These are phyloP conservation scores for Mellilla xanthometata DNA, from an alignment of 2,888 invertebrate species.

Conservation along the genomic window DNA sequence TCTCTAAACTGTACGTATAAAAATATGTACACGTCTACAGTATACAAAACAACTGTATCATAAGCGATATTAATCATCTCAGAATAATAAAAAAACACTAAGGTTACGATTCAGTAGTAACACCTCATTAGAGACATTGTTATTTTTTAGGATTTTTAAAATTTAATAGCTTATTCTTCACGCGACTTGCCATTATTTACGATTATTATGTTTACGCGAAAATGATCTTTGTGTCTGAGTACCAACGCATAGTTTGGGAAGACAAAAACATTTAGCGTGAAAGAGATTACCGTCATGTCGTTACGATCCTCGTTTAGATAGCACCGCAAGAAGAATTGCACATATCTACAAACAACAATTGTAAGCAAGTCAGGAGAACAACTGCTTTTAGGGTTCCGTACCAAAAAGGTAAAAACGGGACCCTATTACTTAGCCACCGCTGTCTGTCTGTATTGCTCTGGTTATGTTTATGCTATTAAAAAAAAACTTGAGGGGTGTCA, in stretches of 20 bases:
- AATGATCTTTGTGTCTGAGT: slow-evolving; percentile 25
- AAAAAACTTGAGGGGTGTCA: too few species aligned
- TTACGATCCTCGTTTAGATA: slow-evolving; percentile 81
- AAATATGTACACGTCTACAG: too few species aligned
- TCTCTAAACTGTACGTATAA: too few species aligned
- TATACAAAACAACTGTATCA: too few species aligned
- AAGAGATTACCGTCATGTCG: slow-evolving; percentile 73
- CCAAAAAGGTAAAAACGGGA: too few species aligned
- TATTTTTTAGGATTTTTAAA: slow-evolving; percentile 29
- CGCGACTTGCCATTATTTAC: slow-evolving; percentile 40
- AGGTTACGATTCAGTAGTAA: background rate
- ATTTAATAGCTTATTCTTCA: slow-evolving; percentile 42
- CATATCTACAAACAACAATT: slow-evolving; percentile 64
- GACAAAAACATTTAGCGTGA: slow-evolving; percentile 49
- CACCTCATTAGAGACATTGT: slow-evolving; percentile 16
- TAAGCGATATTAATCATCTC: too few species aligned
- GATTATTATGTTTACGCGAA: slow-evolving; percentile 26
- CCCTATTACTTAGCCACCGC: too few species aligned
- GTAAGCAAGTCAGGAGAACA: too few species aligned
- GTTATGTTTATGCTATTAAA: too few species aligned
- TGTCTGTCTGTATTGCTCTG: too few species aligned
- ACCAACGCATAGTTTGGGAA: slow-evolving; percentile 45
- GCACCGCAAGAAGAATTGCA: slow-evolving; percentile 72
- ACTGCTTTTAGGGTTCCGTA: too few species aligned
- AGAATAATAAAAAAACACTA: too few species aligned